Evolutionary conservation across 2,888 invertebrate species (phyloP), one percentile per base, ranked within the genome.

Genomic region (Lomographa bimaculata): DNA sequence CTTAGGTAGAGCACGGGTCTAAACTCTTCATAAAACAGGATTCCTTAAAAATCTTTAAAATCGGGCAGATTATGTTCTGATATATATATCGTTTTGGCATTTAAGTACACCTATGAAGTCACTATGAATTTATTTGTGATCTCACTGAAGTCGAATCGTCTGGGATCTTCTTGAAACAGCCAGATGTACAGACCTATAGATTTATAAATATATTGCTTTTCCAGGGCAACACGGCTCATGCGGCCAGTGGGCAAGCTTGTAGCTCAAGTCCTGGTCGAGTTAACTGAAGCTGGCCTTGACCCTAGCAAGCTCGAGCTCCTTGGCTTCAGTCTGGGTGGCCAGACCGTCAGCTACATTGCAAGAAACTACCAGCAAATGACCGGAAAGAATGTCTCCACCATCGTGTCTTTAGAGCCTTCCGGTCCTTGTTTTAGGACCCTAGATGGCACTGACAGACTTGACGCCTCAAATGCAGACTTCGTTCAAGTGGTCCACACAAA

Each of bases 401-500:
- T 89, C 7, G 71, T 79, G 0, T 75, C 79, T 0, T 37, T 89
- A 23, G 87, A 86, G 47, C 89, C 89, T 0, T 80, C 86, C 0
- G 89, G 89, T 0, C 85, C 89, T 0, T 89, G 89, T 48, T 89
- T 84, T 18, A 66, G 87, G 28, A 68, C 60, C 1, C 42, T 85
- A 6, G 66, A 56, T 0, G 48, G 68, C 0, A 49, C 64, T 0
- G 74, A 84, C 0, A 60, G 87, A 25, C 59, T 89, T 0, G 71
- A 79, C 25, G 61, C 73, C 0, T 74, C 81, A 0, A 65, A 86
- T 28, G 86, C 86, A 0, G 83, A 85, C 38, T 87, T 83, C 19
- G 85, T 89, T 0, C 77, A 82, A 54, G 85, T 87, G 0, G 54
- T 89, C 2, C 87, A 89, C 32, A 86, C 86, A 0, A 89, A 87